A percentile compares a stretch with the other conserved stretches of the same genome.
phyloP scores from a whole-genome alignment of 1,140 invertebrate genomes.

The Oreohelix idahoensis region DNA sequence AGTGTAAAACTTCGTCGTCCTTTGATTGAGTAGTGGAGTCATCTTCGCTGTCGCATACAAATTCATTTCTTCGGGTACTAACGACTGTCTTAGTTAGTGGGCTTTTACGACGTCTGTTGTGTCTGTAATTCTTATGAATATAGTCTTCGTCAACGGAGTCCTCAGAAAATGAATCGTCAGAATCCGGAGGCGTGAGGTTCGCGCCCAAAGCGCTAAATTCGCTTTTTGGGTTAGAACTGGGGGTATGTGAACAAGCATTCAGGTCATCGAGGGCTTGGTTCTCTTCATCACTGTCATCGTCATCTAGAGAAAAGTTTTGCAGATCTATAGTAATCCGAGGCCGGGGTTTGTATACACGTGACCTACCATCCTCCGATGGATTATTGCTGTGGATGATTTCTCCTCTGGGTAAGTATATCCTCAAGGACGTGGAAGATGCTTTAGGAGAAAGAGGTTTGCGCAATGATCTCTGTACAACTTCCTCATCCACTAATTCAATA shows the following conservation, averaged over 20 bases:
- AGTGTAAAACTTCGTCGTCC: background rate
- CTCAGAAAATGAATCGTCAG: background rate
- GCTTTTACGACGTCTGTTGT: background rate
- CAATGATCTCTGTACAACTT: background rate
- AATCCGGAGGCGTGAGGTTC: background rate
- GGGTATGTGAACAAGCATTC: background rate
- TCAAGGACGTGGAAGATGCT: background rate
- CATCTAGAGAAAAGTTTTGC: background rate
- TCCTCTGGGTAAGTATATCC: conserved; percentile 21
- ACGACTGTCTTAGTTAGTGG: background rate
- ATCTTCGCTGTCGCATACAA: background rate
- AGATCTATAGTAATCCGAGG: background rate
- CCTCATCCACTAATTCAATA: conserved; percentile 21
- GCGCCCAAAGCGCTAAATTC: background rate
- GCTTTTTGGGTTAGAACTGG: background rate
- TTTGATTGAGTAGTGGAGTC: background rate
- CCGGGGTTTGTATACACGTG: background rate
- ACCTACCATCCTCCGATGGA: background rate
- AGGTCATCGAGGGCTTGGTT: background rate
- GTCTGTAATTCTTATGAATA: background rate
- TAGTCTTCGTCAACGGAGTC: background rate
- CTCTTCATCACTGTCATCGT: background rate
- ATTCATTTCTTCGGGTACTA: background rate
- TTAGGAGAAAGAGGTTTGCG: background rate
- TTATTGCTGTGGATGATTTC: background rate